Evolutionary conservation across 1,140 invertebrate species (phyloP).

Genomic region (Melitaea cinxia): DNA sequence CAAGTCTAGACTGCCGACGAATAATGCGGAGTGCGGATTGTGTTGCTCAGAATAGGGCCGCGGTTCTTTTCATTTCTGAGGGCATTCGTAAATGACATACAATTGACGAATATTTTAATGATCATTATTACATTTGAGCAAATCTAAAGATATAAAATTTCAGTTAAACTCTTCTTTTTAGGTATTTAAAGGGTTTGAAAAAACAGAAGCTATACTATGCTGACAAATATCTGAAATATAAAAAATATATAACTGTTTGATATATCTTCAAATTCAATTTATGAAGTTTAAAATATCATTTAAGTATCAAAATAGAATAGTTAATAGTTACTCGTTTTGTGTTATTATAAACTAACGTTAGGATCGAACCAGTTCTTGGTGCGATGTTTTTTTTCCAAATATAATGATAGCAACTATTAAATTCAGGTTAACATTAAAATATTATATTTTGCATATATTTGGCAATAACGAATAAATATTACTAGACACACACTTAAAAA

Average conservation of each 20-base stretch:
- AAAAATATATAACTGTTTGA: no score
- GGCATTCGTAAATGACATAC: slow-evolving; percentile 47
- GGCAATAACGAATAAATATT: no score
- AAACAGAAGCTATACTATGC: slow-evolving; percentile 10
- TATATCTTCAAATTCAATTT: neutral
- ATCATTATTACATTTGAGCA: slow-evolving; percentile 29
- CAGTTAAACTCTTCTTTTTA: slow-evolving; percentile 6
- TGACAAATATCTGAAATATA: no score
- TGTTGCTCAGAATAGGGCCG: slow-evolving; percentile 52
- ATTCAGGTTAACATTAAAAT: neutral
- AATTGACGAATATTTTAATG: slow-evolving; percentile 30
- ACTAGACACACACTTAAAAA: neutral
- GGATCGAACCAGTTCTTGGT: slow-evolving; percentile 4
- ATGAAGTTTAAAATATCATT: slow-evolving; percentile 1
- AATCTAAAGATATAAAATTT: slow-evolving; percentile 23
- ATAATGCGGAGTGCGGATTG: slow-evolving; percentile 57
- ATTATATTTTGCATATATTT: neutral
- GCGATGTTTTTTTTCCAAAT: neutral
- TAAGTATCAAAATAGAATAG: slow-evolving; percentile 7
- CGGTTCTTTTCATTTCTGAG: slow-evolving; percentile 58
- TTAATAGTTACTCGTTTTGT: slow-evolving; percentile 2
- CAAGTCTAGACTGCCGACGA: slow-evolving; percentile 65
- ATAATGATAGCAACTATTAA: neutral
- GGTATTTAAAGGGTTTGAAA: neutral
- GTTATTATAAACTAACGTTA: slow-evolving; percentile 4